Base-by-base conservation (phyloP, 2,113 vertebrate genomes). In the Glareola pratincola region DNA sequence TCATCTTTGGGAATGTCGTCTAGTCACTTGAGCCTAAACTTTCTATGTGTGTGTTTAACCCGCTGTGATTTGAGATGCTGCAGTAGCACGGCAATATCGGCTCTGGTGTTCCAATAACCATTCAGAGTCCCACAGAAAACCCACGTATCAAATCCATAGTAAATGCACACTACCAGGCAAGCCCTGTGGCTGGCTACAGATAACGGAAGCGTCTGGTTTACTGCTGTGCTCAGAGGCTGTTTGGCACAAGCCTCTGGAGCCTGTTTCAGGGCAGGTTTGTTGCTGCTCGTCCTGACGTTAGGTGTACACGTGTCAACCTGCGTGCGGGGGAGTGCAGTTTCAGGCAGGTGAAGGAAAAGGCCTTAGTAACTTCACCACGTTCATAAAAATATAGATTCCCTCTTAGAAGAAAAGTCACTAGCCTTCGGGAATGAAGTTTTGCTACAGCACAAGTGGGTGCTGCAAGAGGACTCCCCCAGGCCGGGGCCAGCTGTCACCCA, bases 401-500 rank as follows among this genome's bases (percentile, higher is more conserved):
- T 27, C 85, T 76, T 39, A 5, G 4, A 76, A 62, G 36, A 75
- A 75, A 66, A 68, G 36, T 14, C 19, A 9, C n/a, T 12, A 43
- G 14, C 53, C 63, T 27, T 34, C 0, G 1, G 75, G 36, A 56
- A 29, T 34, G 57, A 47, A 26, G 32, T 39, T 90, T 37, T 54
- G 27, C 50, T 56, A 5, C 1, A 6, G 54, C 76, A 37, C 34
- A 34, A n/a, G n/a, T 3, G 24, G 59, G 54, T 66, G 64, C 51
- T 56, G 14, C 45, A 34, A 14, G 36, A 48, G 57, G 57, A 10
- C 5, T 51, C 9, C 45, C 51, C 45, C n/a, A 8, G 43, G 43
- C 53, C 9, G n/a, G 73, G 60, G 56, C 15, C 8, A 10, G 2
- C 39, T 30, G 0, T 30, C 2, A 0, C 78, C 29, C 30, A 6